Evolutionary conservation across 2,113 vertebrate genomes (phyloP), one percentile per base, ranked within the genome.

Genomic region (Brachypodius melanocephalos): DNA sequence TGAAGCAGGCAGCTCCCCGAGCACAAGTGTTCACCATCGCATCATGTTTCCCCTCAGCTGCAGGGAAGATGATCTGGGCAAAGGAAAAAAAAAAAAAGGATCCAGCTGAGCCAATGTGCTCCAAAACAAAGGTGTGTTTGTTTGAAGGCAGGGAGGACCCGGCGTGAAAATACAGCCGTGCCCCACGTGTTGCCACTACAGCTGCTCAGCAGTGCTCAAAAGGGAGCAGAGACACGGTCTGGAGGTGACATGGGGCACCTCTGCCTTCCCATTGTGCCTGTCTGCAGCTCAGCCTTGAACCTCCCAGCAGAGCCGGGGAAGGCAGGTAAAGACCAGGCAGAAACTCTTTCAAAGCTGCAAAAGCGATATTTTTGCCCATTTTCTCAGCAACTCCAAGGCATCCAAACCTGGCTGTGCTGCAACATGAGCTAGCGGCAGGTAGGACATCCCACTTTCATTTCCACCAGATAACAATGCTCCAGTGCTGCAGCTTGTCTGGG

Each of bases 11-110:
- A 51, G 17, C 51, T 88, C 46, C 68, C 46, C 0, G 3, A 73
- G 82, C 88, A 76, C 95, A 72, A 96, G 71, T 55, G 76, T 74
- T 86, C 3, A 6, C 51, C 0, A 9, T 4, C 5, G 86, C 72
- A 63, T 88, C 20, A 4, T 7, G 48, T 89, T 93, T 90, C 90
- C 63, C 73, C 83, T 89, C 92, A 93, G 95, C 92, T 97, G 95
- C 5, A 15, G 76, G 86, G 78, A 96, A 96, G 72, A 90, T 49
- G 73, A 95, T 94, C 88, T 21, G 61, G 81, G 82, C 3, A 36
- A 65, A 40, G 14, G 42, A 51, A 43, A 38, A 25, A 36, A 42
- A 59, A 57, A 73, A 49, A 34, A 17, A 5, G 24, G 43, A 68
- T 63, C 38, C 15, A 63, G 80, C 52, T 1, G 4, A 89, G 80